Evolutionary conservation across 2,797 vertebrate species (phyloP).

Genomic region (Euthynnus affinis): DNA sequence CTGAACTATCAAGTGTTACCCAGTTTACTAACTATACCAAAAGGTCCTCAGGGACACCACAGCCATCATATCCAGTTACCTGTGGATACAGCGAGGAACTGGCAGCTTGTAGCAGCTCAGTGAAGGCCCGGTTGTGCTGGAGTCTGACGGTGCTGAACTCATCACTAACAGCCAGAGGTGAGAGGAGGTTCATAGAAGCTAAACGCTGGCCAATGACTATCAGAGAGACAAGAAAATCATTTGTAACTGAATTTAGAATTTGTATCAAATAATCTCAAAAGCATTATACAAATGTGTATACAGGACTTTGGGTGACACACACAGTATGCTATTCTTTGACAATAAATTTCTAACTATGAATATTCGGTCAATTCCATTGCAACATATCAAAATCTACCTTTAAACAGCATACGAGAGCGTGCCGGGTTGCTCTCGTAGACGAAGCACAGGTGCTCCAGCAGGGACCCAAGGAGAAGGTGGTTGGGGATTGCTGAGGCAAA

Average conservation of each 20-base stretch:
- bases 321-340: too few relatives aligned
- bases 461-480: constrained; percentile 94
- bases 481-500: constrained; percentile 94
- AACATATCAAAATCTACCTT: constrained; percentile 80
- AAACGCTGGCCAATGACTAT: constrained; percentile 91
- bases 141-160: constrained; percentile 96
- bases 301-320: too few relatives aligned
- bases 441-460: constrained; percentile 96
- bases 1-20: too few relatives aligned
- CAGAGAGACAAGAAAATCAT: constrained; percentile 29
- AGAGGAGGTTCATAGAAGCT: constrained; percentile 92
- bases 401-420: constrained; percentile 91
- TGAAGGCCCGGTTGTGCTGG: constrained; percentile 95
- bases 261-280: background rate
- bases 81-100: constrained; percentile 84
- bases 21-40: too few relatives aligned
- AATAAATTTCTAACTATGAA: background rate
- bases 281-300: too few relatives aligned
- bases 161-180: constrained; percentile 93
- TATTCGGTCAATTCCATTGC: background rate
- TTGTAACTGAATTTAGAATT: background rate
- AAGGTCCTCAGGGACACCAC: too few relatives aligned
- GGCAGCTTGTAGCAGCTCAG: constrained; percentile 92
- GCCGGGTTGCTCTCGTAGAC: constrained; percentile 92
- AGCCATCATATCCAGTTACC: constrained; percentile 77